Conservation (phyloP, 2,888 invertebrate species). For the Dasypogon diadema region DNA sequence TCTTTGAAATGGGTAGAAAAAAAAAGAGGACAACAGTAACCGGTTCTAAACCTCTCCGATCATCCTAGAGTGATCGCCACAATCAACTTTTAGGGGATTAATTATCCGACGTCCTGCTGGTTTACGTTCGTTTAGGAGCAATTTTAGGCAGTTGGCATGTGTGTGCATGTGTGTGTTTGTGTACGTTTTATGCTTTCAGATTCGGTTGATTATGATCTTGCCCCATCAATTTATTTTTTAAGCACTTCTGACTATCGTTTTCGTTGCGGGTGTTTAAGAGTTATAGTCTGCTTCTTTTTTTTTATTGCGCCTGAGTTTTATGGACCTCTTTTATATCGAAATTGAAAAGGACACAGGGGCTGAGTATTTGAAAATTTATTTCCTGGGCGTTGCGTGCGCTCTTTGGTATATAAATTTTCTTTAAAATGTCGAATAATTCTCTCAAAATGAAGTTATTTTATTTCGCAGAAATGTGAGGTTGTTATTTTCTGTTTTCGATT, state of each 20-base stretch:
- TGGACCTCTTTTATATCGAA: no score
- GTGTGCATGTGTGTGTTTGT: neutral
- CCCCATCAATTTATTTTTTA: constrained; percentile 1
- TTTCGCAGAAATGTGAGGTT: no score
- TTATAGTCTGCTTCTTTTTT: neutral
- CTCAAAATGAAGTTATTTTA: no score
- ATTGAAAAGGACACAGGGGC: no score
- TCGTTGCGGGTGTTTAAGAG: neutral
- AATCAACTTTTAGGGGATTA: neutral
- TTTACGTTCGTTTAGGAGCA: neutral
- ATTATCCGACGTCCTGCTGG: constrained; percentile 4
- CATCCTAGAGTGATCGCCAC: neutral
- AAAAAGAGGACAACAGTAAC: neutral
- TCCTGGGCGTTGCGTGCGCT: no score
- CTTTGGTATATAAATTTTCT: no score
- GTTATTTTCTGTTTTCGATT: no score
- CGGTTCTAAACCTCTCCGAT: neutral
- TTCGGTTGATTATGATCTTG: neutral
- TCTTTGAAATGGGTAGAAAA: neutral
- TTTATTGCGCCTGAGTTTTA: no score
- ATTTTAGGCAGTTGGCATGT: neutral
- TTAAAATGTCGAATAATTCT: no score
- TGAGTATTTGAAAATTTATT: no score
- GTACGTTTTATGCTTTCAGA: neutral
- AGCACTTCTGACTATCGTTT: constrained; percentile 18